These are phyloP conservation scores for Hoplodrina ambigua DNA, from an alignment of 2,888 invertebrate species.

Conservation along the genomic window DNA sequence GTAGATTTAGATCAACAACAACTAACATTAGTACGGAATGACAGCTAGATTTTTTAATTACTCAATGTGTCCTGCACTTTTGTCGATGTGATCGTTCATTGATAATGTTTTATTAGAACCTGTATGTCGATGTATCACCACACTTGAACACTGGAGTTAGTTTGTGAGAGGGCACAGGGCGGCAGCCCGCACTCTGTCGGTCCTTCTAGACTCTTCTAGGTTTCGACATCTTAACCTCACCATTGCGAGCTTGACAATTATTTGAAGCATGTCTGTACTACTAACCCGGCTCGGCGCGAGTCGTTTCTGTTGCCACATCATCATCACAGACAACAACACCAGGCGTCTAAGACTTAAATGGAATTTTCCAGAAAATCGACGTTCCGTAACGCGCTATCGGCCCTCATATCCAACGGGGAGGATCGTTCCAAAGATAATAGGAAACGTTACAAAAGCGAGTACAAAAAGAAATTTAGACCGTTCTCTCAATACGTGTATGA, in stretches of 20 bases:
- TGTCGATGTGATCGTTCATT: conserved; percentile 88
- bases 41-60: conserved; percentile 85
- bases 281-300: conserved; percentile 89
- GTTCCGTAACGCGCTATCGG: conserved; percentile 91
- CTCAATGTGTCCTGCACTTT: conserved; percentile 83
- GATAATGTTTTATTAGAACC: conserved; percentile 84
- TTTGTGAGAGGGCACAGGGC: conserved; percentile 75
- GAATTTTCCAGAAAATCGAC: conserved; percentile 91
- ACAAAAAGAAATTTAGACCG: conserved; percentile 95
- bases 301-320: conserved; percentile 88
- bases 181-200: conserved; percentile 80
- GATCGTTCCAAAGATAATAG: conserved; percentile 92
- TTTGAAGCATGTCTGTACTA: conserved; percentile 89
- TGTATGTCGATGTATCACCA: conserved; percentile 89
- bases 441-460: conserved; percentile 94
- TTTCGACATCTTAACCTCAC: conserved; percentile 87
- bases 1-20: conserved; percentile 83
- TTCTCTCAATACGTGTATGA: conserved; percentile 95
- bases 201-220: conserved; percentile 85
- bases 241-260: conserved; percentile 89
- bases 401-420: conserved; percentile 91
- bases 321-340: conserved; percentile 81
- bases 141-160: conserved; percentile 81
- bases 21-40: conserved; percentile 86
- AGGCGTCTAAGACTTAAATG: conserved; percentile 89